phyloP scores from a whole-genome alignment of 2,113 vertebrate genomes.

The Vidua chalybeata region DNA sequence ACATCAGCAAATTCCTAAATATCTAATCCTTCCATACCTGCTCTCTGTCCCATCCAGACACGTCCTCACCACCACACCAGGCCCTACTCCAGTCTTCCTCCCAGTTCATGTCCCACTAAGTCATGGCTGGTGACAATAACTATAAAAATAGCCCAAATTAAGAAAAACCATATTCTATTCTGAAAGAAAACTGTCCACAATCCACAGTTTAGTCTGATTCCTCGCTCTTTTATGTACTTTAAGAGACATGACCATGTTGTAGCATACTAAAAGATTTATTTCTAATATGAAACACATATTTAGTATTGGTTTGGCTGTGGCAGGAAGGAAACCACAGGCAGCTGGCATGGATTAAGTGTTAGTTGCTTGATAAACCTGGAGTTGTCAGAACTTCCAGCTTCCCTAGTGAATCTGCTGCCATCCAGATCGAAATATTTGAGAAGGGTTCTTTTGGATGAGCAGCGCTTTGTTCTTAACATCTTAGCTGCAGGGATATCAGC shows the following conservation, averaged over 20 bases:
- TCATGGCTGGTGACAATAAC: background rate
- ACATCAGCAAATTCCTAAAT: background rate
- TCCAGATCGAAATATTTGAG: background rate
- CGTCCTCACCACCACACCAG: background rate
- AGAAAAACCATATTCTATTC: background rate
- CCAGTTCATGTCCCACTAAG: background rate
- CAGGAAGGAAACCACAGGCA: conserved; percentile 30
- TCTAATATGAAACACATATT: conserved; percentile 26
- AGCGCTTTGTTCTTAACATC: background rate
- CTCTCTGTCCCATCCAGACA: background rate
- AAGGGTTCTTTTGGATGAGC: background rate
- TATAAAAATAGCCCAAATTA: background rate
- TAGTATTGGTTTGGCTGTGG: background rate
- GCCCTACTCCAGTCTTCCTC: background rate
- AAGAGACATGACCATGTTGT: background rate
- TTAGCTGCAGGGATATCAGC: background rate
- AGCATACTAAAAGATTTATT: conserved; percentile 24
- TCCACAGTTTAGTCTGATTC: background rate
- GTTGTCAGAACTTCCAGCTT: background rate
- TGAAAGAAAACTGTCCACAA: background rate
- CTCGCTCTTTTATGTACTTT: background rate
- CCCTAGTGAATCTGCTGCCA: background rate
- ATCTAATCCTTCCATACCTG: background rate
- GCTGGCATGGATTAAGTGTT: conserved; percentile 26
- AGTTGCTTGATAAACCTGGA: conserved; percentile 48